Percentiles rank a stretch among this genome's conserved stretches.
phyloP scores from a whole-genome alignment of 2,113 vertebrate genomes.

The Cynocephalus volans region DNA sequence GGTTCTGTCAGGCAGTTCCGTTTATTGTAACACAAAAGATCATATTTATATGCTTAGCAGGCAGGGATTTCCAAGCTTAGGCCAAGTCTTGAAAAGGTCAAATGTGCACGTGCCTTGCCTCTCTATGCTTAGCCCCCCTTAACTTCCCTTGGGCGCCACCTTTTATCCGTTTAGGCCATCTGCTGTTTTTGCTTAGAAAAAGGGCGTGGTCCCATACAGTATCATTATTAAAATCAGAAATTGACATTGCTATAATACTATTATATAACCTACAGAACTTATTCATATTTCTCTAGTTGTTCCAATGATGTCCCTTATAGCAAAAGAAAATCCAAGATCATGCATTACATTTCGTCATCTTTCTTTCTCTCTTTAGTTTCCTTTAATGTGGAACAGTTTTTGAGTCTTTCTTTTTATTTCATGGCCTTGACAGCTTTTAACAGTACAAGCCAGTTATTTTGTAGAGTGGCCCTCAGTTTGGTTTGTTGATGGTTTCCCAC shows the following conservation, averaged over 20 bases:
- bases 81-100: no score
- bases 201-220: no score
- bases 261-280: not conserved
- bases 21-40: no score
- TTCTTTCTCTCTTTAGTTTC: not conserved
- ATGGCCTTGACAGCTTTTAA: not conserved
- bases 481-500: not conserved
- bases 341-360: not conserved
- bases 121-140: no score
- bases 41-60: no score
- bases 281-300: not conserved
- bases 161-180: no score
- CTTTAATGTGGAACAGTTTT: not conserved
- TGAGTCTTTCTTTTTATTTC: not conserved
- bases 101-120: no score
- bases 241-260: not conserved
- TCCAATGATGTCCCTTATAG: not conserved
- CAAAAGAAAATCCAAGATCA: not conserved
- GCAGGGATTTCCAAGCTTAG: no score
- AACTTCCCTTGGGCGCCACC: no score
- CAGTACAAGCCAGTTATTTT: not conserved
- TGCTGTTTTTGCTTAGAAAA: no score
- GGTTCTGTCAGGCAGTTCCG: no score
- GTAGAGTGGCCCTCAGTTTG: not conserved
- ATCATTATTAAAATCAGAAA: slow-evolving; percentile 28